phyloP scores from a whole-genome alignment of 2,113 vertebrate genomes.

The Hymenochirus boettgeri region DNA sequence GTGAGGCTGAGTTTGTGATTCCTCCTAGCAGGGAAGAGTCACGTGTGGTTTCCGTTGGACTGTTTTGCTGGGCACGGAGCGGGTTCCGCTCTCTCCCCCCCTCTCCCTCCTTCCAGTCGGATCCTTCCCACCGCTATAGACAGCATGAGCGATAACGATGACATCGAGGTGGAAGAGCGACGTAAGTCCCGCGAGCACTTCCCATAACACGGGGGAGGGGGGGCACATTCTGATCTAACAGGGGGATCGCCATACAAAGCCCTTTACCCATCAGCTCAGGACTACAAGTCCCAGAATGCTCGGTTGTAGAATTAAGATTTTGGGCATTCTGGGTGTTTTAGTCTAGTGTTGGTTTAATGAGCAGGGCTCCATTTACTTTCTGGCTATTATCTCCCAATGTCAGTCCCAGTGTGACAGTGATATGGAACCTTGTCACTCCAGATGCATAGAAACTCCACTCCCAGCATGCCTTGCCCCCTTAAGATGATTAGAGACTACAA shows the following conservation, averaged over 20 bases:
- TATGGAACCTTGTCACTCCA: too few species aligned
- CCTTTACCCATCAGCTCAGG: not conserved
- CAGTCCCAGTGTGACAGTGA: too few species aligned
- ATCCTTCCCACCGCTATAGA: conserved; percentile 48
- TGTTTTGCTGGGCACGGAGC: conserved; percentile 29
- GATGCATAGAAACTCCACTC: too few species aligned
- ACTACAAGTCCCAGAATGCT: not conserved
- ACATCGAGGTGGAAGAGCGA: conserved; percentile 97
- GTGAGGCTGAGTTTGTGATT: conserved; percentile 2
- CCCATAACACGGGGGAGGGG: not conserved
- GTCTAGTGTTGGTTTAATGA: too few species aligned
- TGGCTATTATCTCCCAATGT: too few species aligned
- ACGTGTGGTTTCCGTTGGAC: conserved; percentile 41
- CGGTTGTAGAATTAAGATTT: not conserved
- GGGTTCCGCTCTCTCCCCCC: conserved; percentile 2
- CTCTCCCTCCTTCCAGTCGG: not conserved
- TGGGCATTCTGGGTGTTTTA: too few species aligned
- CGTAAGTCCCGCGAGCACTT: conserved; percentile 70
- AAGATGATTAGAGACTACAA: too few species aligned
- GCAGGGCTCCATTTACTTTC: too few species aligned
- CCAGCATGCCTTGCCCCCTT: too few species aligned
- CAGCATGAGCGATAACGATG: conserved; percentile 97
- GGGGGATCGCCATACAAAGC: not conserved
- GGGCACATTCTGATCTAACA: too few species aligned
- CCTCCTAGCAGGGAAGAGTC: conserved; percentile 35